Percentiles rank a stretch among this genome's conserved stretches.
These are phyloP conservation scores for Lordiphosa clarofinis DNA, from an alignment of 1,140 invertebrate species.

Conservation along the genomic window DNA sequence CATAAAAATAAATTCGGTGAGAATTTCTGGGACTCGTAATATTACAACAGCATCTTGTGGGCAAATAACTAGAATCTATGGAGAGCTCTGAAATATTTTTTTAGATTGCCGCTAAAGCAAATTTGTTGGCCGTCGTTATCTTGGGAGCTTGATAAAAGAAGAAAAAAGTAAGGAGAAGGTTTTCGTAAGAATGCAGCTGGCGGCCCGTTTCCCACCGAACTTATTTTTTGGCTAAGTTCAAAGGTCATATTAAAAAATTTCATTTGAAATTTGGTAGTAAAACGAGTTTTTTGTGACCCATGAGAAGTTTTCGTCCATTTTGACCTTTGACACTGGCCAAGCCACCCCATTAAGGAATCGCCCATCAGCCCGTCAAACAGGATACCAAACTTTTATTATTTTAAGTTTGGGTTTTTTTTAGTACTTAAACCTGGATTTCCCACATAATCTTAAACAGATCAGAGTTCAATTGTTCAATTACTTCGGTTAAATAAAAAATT, in stretches of 20 bases:
- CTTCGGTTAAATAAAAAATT: conserved; percentile 36
- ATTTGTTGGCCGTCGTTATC: conserved; percentile 8
- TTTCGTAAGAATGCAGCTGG: conserved; percentile 41
- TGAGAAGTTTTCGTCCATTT: conserved; percentile 73
- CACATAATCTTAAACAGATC: conserved; percentile 50
- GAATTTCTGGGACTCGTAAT: conserved; percentile 34
- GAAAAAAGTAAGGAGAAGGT: conserved; percentile 12
- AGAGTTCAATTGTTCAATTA: conserved; percentile 75
- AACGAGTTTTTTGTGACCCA: conserved; percentile 67
- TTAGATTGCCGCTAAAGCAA: conserved; percentile 12
- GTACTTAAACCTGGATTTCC: conserved; percentile 10
- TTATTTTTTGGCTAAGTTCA: conserved; percentile 61
- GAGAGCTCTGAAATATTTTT: conserved; percentile 19
- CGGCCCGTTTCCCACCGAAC: conserved; percentile 42
- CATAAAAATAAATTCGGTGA: conserved; percentile 59
- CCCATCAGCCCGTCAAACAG: conserved; percentile 56
- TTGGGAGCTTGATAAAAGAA: conserved; percentile 1
- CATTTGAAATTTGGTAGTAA: conserved; percentile 47
- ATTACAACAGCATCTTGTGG: conserved; percentile 29
- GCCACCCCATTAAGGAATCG: conserved; percentile 44
- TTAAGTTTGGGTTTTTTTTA: too few species aligned
- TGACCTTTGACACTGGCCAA: conserved; percentile 67
- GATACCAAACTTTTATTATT: conserved; percentile 16
- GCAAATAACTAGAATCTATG: conserved; percentile 10
- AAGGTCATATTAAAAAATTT: conserved; percentile 61